Base-by-base conservation (phyloP, 2,888 invertebrate genomes). In the Dusona sp. region DNA sequence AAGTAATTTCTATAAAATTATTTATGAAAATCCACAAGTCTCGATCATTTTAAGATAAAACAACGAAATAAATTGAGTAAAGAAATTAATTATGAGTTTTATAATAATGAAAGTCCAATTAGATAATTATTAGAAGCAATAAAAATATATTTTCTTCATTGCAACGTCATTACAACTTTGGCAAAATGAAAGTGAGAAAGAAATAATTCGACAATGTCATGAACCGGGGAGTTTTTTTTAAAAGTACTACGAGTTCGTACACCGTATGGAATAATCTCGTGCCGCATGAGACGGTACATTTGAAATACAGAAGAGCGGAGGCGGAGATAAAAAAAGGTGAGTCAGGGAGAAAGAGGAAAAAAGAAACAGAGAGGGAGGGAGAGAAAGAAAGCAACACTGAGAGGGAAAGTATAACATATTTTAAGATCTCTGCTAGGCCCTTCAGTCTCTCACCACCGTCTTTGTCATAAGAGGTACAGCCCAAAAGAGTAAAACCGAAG, bases 391-490 rank as follows among this genome's bases (percentile, higher is more conserved):
- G 48, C 42, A 16, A 0, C n/a, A 48, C 29, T 36, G 64, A 72
- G 80, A 45, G 48, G 48, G 54, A 78, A 36, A 65, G 48, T 64
- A 85, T 36, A 77, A 77, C 65, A 74, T 77, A 79, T 86, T 86
- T 83, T 80, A 78, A 73, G 74, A 51, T 45, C 38, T 70, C 77
- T 57, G 72, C 78, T 80, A 67, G 38, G 65, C 54, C 57, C 68
- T 72, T 77, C 68, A 77, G 83, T 79, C 80, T 81, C 67, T 81
- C 84, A 78, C 33, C 70, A 65, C 45, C 77, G 85, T 83, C 74
- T 89, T 79, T 79, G 22, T 65, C 54, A 22, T 72, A 51, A 72
- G 82, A 83, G 72, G 81, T 88, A 87, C 88, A 79, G 87, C 84
- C 84, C 75, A 84, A 75, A 54, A 33, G 70, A 83, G 79, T 33